Evolutionary conservation across 64 coral and sea anemone genomes (phyloP).

Genomic region (Anthopleura sola): DNA sequence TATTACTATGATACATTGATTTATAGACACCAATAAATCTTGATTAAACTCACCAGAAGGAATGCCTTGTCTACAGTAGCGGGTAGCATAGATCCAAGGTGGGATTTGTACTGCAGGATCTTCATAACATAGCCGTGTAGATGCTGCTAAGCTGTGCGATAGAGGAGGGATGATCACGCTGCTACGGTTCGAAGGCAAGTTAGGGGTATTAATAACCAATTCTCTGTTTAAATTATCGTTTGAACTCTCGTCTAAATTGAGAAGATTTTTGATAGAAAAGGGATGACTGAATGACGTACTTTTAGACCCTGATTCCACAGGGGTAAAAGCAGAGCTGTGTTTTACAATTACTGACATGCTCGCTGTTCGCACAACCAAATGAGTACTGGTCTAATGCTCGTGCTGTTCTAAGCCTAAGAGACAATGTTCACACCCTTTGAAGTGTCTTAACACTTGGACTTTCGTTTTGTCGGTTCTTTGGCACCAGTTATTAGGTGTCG

Average conservation of each 20-base stretch:
- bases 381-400: background rate
- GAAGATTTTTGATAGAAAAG: conserved; percentile 9
- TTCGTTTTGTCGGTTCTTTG: background rate
- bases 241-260: background rate
- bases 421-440: background rate
- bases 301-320: background rate
- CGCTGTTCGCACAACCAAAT: background rate
- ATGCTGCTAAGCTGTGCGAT: background rate
- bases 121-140: background rate
- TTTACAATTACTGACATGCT: conserved; percentile 11
- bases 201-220: background rate
- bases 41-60: background rate
- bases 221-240: background rate
- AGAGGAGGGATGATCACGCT: background rate
- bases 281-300: background rate
- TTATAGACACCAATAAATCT: background rate
- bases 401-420: background rate
- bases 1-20: background rate
- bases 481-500: background rate
- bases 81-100: conserved; percentile 1
- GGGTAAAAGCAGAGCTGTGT: background rate
- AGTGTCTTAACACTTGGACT: background rate
- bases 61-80: conserved; percentile 18
- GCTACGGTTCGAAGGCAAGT: background rate
- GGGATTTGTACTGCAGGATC: background rate